A percentile compares a stretch with the other conserved stretches of the same genome.
These are phyloP conservation scores for Takifugu ocellatus DNA, from an alignment of 2,797 vertebrate species.

Conservation along the genomic window DNA sequence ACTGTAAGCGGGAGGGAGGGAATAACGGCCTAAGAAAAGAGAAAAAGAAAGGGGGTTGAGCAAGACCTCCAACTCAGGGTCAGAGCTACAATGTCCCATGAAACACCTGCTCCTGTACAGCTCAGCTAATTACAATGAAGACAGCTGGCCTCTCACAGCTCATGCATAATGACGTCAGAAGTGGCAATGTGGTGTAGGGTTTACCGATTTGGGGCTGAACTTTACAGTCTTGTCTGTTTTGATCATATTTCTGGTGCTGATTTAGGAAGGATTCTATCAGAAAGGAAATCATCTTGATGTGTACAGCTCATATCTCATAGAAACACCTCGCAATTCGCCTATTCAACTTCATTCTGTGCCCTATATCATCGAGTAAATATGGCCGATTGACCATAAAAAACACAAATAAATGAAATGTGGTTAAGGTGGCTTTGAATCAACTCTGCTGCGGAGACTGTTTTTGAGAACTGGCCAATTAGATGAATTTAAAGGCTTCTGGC, in stretches of 20 bases:
- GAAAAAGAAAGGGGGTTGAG: constrained; percentile 44
- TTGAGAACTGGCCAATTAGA: constrained; percentile 61
- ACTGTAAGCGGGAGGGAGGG: constrained; percentile 45
- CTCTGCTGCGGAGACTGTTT: constrained; percentile 53
- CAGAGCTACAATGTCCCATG: constrained; percentile 62
- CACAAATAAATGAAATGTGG: constrained; percentile 42
- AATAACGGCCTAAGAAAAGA: constrained; percentile 59
- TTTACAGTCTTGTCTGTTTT: constrained; percentile 49
- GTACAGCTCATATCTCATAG: constrained; percentile 48
- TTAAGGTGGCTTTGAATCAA: constrained; percentile 63
- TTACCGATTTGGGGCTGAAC: constrained; percentile 45
- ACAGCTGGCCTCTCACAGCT: constrained; percentile 60
- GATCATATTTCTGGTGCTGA: constrained; percentile 37
- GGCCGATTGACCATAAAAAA: constrained; percentile 59
- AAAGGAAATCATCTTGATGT: constrained; percentile 15
- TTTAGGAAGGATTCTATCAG: constrained; percentile 52
- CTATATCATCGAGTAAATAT: constrained; percentile 40
- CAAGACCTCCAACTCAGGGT: constrained; percentile 55
- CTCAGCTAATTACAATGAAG: constrained; percentile 64
- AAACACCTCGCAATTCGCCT: constrained; percentile 23
- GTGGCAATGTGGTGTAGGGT: constrained; percentile 25
- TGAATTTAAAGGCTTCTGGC: constrained; percentile 61
- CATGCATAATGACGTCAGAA: constrained; percentile 50
- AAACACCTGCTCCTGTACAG: constrained; percentile 77
- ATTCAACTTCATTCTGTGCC: constrained; percentile 39